Evolutionary conservation across 2,888 invertebrate species (phyloP).

Genomic region (Plagodis pulveraria): DNA sequence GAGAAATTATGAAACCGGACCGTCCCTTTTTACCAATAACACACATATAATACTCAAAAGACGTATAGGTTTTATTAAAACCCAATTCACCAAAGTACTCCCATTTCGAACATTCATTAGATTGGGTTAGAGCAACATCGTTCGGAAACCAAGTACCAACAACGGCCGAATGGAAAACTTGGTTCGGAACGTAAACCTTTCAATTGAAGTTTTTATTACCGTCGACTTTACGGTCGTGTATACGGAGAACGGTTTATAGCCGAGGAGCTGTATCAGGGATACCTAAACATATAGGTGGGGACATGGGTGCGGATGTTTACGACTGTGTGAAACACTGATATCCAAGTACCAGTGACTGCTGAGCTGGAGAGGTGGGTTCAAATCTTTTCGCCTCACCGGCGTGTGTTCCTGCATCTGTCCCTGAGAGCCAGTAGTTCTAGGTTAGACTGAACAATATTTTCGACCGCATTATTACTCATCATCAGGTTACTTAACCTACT

Average conservation of each 20-base stretch:
- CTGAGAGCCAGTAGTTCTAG: no score
- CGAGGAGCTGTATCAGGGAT: constrained; percentile 6
- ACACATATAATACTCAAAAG: background rate
- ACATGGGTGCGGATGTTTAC: constrained; percentile 2
- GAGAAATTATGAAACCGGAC: background rate
- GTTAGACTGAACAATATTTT: no score
- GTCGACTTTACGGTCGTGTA: constrained; percentile 27
- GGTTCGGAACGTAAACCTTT: constrained; percentile 24
- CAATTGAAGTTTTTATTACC: constrained; percentile 37
- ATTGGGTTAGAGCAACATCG: constrained; percentile 3
- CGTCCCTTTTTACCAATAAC: background rate
- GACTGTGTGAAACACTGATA: constrained; percentile 1
- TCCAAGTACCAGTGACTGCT: no score
- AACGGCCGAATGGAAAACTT: constrained; percentile 4
- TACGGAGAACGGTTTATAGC: constrained; percentile 12
- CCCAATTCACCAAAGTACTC: constrained; percentile 1
- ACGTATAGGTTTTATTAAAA: background rate
- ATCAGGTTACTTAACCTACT: no score
- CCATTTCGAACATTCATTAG: constrained; percentile 10
- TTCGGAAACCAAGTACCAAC: background rate
- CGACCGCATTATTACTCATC: background rate
- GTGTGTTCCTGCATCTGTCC: no score
- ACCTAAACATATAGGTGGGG: constrained; percentile 8
- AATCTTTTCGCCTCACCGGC: no score
- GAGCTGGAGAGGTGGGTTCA: no score